Evolutionary conservation across 2,113 vertebrate genomes (phyloP).

Genomic region (Tursiops truncatus): DNA sequence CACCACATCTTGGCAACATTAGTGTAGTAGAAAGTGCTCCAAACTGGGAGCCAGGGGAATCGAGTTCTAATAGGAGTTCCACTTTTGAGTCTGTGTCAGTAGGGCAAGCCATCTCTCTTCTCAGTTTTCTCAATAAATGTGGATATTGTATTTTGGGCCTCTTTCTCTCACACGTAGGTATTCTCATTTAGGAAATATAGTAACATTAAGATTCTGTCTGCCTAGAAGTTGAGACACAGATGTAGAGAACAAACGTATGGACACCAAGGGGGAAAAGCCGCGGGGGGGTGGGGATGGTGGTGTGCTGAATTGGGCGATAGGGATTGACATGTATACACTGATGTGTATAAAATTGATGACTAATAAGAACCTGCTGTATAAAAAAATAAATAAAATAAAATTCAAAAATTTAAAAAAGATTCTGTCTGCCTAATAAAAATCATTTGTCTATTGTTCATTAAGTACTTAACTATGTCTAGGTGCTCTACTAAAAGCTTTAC

Average conservation of each 20-base stretch:
- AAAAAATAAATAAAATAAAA: no score
- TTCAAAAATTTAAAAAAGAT: neutral
- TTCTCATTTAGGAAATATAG: neutral
- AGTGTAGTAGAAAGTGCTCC: neutral
- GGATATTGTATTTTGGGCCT: neutral
- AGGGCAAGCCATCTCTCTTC: neutral
- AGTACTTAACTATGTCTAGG: neutral
- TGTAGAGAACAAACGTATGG: no score
- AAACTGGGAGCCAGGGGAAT: neutral
- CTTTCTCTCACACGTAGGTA: neutral
- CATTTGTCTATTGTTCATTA: neutral
- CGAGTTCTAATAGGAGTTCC: neutral
- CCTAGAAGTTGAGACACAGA: neutral
- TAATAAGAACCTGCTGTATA: no score
- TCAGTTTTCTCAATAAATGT: neutral
- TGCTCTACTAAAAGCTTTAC: constrained; percentile 32
- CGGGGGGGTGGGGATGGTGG: no score
- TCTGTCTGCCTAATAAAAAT: neutral
- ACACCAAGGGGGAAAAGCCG: no score
- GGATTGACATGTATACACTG: no score
- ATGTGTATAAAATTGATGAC: no score
- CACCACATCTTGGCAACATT: neutral
- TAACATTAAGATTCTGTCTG: constrained; percentile 8
- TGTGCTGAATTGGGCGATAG: no score
- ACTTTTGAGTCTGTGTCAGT: neutral